Evolutionary conservation across 1,140 invertebrate species (phyloP), one percentile per base, ranked within the genome.

Genomic region (Protaetia brevitarsis): DNA sequence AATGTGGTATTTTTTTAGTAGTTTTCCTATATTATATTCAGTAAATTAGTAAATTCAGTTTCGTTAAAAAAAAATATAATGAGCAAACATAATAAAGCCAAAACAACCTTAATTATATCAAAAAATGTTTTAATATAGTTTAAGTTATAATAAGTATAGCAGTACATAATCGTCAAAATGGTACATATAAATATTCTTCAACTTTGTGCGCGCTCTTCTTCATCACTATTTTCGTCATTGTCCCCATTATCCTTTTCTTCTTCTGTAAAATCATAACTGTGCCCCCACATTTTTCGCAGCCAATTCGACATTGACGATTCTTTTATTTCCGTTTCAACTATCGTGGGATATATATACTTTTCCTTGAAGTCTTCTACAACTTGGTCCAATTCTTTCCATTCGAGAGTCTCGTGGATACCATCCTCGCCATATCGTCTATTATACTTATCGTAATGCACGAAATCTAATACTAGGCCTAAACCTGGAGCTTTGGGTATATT

Each of bases 401-500:
- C 86, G 30, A 98, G 78, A 21, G 85, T 84, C 69, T 94, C 90
- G 76, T 97, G 95, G 51, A 92, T 85, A 26, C 92, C 92, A 82
- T 96, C 93, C 16, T 80, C 80, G 21, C 91, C 92, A 83, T 89
- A 98, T 66, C 88, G 85, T 68, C 85, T 82, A 78, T 97, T 94
- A 76, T 99, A 99, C 67, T 87, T 84, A 72, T 94, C 89, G 79
- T 96, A 97, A 79, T 97, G 94, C 0, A 96, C 89, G 85, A 89
- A 87, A 80, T 97, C 91, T 34, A 98, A 80, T 11, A 97, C 86
- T 8, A 98, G 80, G 4, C 96, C 96, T 59, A 97, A 80, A 3
- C 95, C 94, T 11, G 97, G 97, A 2, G 95, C 96, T 73, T 89
- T 93, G 0, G 96, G 96, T 68, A 99, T 84, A 79, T 97, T 94